A percentile compares a stretch with the other conserved stretches of the same genome.
These are phyloP conservation scores for Drosophila ananassae DNA, from an alignment of 1,140 invertebrate species.

Conservation along the genomic window DNA sequence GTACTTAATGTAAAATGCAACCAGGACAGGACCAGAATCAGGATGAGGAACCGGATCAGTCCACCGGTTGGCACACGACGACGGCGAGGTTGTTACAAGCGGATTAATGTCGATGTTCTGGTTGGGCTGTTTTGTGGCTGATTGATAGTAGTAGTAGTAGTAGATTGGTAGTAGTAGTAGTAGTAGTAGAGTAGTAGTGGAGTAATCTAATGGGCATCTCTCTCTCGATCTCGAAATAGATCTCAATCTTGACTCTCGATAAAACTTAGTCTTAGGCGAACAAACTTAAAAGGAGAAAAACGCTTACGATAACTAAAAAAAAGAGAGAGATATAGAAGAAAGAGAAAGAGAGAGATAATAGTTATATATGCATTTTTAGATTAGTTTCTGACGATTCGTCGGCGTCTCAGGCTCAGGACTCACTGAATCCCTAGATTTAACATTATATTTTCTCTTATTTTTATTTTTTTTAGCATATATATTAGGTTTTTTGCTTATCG, in stretches of 20 bases:
- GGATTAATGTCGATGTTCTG: conserved; percentile 59
- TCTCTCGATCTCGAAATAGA: conserved; percentile 59
- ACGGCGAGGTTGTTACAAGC: conserved; percentile 55
- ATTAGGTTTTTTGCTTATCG: conserved; percentile 19
- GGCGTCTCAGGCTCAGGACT: conserved; percentile 38
- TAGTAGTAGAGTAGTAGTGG: conserved; percentile 52
- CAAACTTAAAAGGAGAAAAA: conserved; percentile 66
- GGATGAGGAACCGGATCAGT: conserved; percentile 37
- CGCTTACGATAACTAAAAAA: conserved; percentile 73
- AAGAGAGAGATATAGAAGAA: conserved; percentile 71
- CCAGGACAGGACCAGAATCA: conserved; percentile 39
- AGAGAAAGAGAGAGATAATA: conserved; percentile 78
- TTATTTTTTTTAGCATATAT: conserved; percentile 31
- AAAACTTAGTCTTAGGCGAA: conserved; percentile 64
- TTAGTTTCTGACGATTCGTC: conserved; percentile 68
- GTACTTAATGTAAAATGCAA: conserved; percentile 54
- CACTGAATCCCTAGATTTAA: conserved; percentile 33
- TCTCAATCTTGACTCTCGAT: conserved; percentile 31
- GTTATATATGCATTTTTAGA: conserved; percentile 78
- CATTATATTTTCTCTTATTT: conserved; percentile 7
- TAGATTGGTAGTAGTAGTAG: conserved; percentile 48
- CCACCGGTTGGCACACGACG: conserved; percentile 41
- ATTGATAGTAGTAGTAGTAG: conserved; percentile 49
- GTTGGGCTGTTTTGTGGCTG: conserved; percentile 53
- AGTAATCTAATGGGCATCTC: conserved; percentile 71